Evolutionary conservation across 2,113 vertebrate genomes (phyloP).

Genomic region (Prochilodus magdalenae): DNA sequence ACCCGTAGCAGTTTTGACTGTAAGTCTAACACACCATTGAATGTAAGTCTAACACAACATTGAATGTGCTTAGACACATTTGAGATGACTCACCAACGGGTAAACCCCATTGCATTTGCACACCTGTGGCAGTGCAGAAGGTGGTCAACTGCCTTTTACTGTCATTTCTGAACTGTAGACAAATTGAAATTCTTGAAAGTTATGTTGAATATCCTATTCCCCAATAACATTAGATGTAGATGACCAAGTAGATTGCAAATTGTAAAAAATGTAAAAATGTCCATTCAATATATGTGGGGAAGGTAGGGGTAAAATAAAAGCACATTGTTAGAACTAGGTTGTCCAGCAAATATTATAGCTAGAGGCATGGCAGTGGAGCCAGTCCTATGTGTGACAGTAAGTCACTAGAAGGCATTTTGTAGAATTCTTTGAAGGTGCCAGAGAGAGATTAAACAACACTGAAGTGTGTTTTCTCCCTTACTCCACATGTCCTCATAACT

Average conservation of each 20-base stretch:
- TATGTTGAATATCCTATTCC: not conserved
- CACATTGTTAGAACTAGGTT: conserved; percentile 25
- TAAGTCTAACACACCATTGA: no score
- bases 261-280: conserved; percentile 8
- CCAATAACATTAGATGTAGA: not conserved
- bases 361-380: not conserved
- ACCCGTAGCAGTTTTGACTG: no score
- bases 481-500: not conserved
- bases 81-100: no score
- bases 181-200: not conserved
- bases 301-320: not conserved
- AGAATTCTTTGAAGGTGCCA: not conserved
- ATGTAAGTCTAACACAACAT: no score
- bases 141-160: no score
- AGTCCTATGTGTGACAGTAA: not conserved
- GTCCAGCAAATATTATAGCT: conserved; percentile 24
- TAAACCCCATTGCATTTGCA: no score
- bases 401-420: not conserved
- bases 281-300: not conserved
- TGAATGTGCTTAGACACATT: no score
- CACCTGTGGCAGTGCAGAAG: no score
- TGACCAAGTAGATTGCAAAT: conserved; percentile 8
- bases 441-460: no score
- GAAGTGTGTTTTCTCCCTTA: not conserved
- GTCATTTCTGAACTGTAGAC: no score